phyloP scores from a whole-genome alignment of 2,113 vertebrate species.

The Plecturocebus donacophilus region DNA sequence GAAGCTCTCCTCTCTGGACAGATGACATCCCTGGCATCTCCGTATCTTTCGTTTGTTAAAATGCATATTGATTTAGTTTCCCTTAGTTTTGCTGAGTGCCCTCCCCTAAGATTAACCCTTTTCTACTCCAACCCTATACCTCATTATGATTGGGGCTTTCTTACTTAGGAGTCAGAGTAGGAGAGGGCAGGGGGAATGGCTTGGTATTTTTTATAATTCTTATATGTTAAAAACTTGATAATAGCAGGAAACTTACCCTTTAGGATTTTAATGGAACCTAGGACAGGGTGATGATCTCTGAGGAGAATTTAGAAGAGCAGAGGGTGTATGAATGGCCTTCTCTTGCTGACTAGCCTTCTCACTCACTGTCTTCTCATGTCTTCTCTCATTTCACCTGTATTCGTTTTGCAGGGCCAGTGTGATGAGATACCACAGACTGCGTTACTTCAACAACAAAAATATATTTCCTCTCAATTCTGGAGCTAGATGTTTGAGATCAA shows the following conservation, averaged over 20 bases:
- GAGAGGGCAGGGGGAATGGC: not conserved
- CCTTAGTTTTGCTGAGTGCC: not conserved
- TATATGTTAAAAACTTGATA: not conserved
- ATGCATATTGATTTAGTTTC: not conserved
- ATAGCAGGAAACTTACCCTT: not conserved
- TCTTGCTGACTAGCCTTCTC: not conserved
- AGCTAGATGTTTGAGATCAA: not conserved
- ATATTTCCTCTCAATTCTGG: not conserved
- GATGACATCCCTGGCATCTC: not conserved
- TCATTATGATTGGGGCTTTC: not conserved
- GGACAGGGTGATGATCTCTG: not conserved
- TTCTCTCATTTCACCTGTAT: not conserved
- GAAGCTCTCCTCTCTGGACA: not conserved
- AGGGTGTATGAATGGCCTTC: not conserved
- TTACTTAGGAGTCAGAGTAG: not conserved
- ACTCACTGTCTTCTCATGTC: not conserved
- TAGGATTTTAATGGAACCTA: not conserved
- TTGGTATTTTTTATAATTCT: not conserved
- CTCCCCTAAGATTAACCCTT: not conserved
- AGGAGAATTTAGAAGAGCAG: not conserved
- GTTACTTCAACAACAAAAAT: not conserved
- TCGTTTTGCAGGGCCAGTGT: not conserved
- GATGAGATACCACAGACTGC: not conserved
- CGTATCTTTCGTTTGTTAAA: not conserved
- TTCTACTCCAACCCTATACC: fast-evolving